Evolutionary conservation across 2,797 vertebrate species (phyloP), one percentile per base, ranked within the genome.

Genomic region (Orestias chungarensis): DNA sequence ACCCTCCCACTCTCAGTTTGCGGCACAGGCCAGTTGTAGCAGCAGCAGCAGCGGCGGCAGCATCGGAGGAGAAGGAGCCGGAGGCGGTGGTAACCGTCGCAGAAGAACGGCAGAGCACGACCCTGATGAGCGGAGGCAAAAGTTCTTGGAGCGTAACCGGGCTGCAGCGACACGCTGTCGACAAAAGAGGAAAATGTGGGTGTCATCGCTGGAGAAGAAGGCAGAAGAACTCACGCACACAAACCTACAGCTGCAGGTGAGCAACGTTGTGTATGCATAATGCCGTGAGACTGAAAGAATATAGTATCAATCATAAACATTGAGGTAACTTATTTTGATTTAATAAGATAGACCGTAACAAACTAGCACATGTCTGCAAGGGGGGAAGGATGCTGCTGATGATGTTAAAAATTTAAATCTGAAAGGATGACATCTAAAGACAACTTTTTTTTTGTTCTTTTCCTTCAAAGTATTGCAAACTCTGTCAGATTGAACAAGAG

Each of bases 161-260:
- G 98, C 98, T 0, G 98, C 98, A 0, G 98, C 98, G 80, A 98
- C 98, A 1, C 97, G 98, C 85, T 99, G 98, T 94, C 94, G 98
- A 87, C 98, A 99, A 95, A 99, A 99, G 92, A 97, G 98, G 93
- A 99, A 99, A 92, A 90, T 99, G 91, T 99, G 98, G 98, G 98
- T 99, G 95, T 95, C 95, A 80, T 98, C 98, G 72, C 93, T 99
- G 95, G 98, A 99, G 95, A 99, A 97, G 95, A 99, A 99, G 93
- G 98, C 98, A 42, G 98, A 99, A 91, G 98, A 99, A 93, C 94
- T 99, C 89, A 99, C 97, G 76, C 97, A 99, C 93, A 99, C 96
- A 83, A 99, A 99, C 95, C 96, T 99, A 94, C 97, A 99, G 89
- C 96, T 95, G 75, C 94, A 95, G 94, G 94, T 95, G 82, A 29